A percentile compares a stretch with the other conserved stretches of the same genome.
These are phyloP conservation scores for Scelioninae gen. 1 DNA, from an alignment of 2,888 invertebrate genomes.

Conservation along the genomic window DNA sequence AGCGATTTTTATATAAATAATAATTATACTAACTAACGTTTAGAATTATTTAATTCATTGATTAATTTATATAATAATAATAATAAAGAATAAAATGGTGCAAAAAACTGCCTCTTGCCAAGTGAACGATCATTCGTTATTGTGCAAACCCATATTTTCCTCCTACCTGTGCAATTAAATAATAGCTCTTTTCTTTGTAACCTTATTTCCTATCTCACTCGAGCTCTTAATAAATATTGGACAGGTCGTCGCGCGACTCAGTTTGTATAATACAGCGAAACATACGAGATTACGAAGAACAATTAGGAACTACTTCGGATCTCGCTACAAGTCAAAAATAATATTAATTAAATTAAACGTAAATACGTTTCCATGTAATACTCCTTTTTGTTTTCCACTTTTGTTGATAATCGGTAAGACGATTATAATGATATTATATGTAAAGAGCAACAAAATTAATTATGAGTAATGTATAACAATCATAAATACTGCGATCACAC, in stretches of 20 bases:
- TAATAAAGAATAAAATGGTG: constrained; percentile 8
- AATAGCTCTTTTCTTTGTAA: too few species aligned
- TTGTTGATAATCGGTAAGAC: too few species aligned
- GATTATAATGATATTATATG: too few species aligned
- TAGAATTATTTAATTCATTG: background rate
- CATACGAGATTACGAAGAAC: constrained; percentile 45
- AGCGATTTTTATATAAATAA: constrained; percentile 27
- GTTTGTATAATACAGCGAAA: constrained; percentile 42
- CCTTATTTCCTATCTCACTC: constrained; percentile 29
- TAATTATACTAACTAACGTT: constrained; percentile 6
- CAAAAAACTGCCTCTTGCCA: constrained; percentile 22
- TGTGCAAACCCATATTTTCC: constrained; percentile 15
- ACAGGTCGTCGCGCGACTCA: constrained; percentile 31
- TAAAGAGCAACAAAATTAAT: too few species aligned
- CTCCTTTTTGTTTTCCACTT: too few species aligned
- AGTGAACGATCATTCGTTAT: constrained; percentile 19
- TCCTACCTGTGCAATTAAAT: too few species aligned
- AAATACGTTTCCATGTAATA: too few species aligned
- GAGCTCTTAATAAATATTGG: constrained; percentile 41
- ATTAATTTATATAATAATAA: constrained; percentile 9
- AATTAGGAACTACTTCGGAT: constrained; percentile 62
- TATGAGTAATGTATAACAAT: too few species aligned
- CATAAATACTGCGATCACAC: constrained; percentile 75
- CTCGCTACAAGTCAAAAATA: constrained; percentile 28
- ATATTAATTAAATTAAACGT: constrained; percentile 33